Evolutionary conservation across 2,113 vertebrate genomes (phyloP), one percentile per base, ranked within the genome.

Genomic region (Ornithorhynchus anatinus): DNA sequence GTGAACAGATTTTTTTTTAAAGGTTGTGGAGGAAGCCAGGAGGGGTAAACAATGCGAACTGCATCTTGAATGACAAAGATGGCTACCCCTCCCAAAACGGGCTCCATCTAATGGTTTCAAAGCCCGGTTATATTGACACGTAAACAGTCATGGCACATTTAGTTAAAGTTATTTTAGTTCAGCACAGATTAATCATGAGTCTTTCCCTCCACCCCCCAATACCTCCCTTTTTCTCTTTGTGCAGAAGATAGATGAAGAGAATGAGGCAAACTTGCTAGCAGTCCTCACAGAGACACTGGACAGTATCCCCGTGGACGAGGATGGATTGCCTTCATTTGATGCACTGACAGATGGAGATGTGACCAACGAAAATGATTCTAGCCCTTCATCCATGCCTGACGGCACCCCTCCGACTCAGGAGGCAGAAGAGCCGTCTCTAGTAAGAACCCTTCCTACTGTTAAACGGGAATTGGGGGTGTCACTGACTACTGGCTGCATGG

Each of bases 211-310:
- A 15, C 36, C 23, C 23, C 8, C 15, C 12, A 47, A 35, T 12
- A 32, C 54, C 1, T 75, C 72, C 71, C 19, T 58, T 40, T 69
- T 44, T 59, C 54, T 60, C 22, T 42, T 87, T 54, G 22, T 73
- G 23, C 93, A 98, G 97, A 99, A 99, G 95, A 97, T 99, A 97
- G 97, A 99, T 94, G 97, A 99, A 94, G 97, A 99, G 91, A 98
- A 96, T 76, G 97, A 99, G 93, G 97, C 97, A 76, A 99, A 98
- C 94, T 95, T 99, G 94, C 95, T 99, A 93, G 97, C 97, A 48
- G 97, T 98, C 89, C 96, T 99, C 89, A 99, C 97, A 84, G 97
- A 99, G 92, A 99, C 97, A 64, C 92, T 99, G 95, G 97, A 99
- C 93, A 98, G 95, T 91, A 97, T 99, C 94, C 97, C 97, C 32